Conservation (phyloP, 2,888 invertebrate genomes). For the Epicampocera succincta region DNA sequence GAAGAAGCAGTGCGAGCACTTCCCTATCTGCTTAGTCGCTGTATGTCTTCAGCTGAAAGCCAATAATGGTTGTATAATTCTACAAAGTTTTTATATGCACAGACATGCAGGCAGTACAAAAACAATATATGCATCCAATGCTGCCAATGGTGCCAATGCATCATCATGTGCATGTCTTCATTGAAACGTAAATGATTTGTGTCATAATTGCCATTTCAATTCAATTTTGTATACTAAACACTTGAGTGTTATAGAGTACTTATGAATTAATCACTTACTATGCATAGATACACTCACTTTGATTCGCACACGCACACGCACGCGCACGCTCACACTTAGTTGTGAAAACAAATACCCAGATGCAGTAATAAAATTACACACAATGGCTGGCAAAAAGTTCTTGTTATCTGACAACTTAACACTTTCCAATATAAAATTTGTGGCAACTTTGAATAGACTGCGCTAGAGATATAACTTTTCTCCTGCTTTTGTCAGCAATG, state of each 20-base stretch:
- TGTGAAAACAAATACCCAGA: background rate
- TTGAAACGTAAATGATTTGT: conserved; percentile 68
- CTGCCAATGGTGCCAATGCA: conserved; percentile 40
- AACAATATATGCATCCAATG: conserved; percentile 46
- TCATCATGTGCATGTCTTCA: conserved; percentile 51
- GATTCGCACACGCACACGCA: background rate
- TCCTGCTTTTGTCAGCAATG: too few relatives aligned
- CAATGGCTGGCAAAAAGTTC: background rate
- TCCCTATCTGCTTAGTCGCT: too few relatives aligned
- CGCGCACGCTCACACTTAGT: too few relatives aligned
- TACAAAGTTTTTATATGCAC: background rate
- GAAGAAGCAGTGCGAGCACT: too few relatives aligned
- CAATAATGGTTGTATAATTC: conserved; percentile 16
- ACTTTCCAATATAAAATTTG: too few relatives aligned
- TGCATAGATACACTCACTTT: conserved; percentile 41
- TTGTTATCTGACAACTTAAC: too few relatives aligned
- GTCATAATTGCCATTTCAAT: conserved; percentile 69
- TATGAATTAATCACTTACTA: conserved; percentile 68
- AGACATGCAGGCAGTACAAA: conserved; percentile 16
- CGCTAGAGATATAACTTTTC: too few relatives aligned
- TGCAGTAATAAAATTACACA: background rate
- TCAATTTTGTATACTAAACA: conserved; percentile 67
- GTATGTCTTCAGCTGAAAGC: conserved; percentile 17
- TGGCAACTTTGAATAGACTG: too few relatives aligned
- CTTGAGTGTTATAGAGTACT: conserved; percentile 69